Evolutionary conservation across 2,113 vertebrate genomes (phyloP), one percentile per base, ranked within the genome.

Genomic region (human): DNA sequence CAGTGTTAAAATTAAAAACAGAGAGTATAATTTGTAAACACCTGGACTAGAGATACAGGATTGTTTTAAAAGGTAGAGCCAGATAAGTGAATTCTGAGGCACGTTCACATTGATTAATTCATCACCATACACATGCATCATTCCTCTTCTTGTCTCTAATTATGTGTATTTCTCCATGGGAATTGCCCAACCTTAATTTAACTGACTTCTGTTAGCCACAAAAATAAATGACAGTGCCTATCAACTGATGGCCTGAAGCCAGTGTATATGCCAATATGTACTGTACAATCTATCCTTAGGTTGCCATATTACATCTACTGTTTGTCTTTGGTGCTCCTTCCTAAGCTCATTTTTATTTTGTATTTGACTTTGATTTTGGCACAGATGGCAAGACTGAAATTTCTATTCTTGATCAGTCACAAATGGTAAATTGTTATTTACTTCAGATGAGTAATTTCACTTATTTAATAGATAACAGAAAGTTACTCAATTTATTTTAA

Each of bases 391-490:
- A 90, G 70, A n/a, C 1, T 43, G 14, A 92, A 64, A 92, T 70
- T 48, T 61, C 22, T 8, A 55, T 96, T 82, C 52, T 88, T 85
- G 48, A 83, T 78, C 73, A 83, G 11, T 23, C 12, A 61, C 38
- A 79, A 80, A 66, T 72, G 7, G 14, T 57, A 81, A 90, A 66
- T 84, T 52, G 45, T 92, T 86, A 48, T 61, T 92, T 68, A 88
- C 22, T 80, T 80, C n/a, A 70, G 4, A 22, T 6, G 14, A 87
- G 8, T 68, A 9, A 57, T 50, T 76, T 76, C 22, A 6, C 73
- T 76, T 70, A 20, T 85, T 55, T 85, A 93, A 73, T 43, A 38
- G 70, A 35, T 68, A 87, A 50, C 4, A 90, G 61, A 92, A 93
- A 72, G 30, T 16, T 13, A 0, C 13, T 81, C 32, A 27, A 25